phyloP scores from a whole-genome alignment of 2,888 invertebrate genomes.

The Emmelina monodactyla region DNA sequence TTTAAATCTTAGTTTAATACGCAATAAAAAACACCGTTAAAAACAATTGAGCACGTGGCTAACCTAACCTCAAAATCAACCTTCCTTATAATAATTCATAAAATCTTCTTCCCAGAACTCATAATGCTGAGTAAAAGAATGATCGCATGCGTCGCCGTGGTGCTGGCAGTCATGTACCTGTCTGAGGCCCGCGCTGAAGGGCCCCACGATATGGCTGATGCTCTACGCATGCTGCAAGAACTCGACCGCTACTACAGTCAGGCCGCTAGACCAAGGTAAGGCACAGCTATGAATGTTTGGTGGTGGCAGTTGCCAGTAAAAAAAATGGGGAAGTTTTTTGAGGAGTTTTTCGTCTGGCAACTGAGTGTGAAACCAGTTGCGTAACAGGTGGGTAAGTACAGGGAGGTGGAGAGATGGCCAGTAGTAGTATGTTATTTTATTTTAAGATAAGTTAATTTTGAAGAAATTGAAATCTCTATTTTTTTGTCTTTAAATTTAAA shows the following conservation, averaged over 20 bases:
- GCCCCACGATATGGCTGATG: slow-evolving; percentile 70
- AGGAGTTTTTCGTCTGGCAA: too few relatives aligned
- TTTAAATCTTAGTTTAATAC: too few relatives aligned
- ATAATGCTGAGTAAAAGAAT: slow-evolving; percentile 54
- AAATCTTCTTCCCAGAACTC: slow-evolving; percentile 17
- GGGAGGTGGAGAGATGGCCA: too few relatives aligned
- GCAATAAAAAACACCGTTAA: neutral
- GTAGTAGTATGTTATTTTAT: too few relatives aligned
- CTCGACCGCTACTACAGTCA: slow-evolving; percentile 73
- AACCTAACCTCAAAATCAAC: neutral
- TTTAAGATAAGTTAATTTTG: too few relatives aligned
- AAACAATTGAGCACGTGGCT: neutral
- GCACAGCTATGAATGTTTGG: too few relatives aligned
- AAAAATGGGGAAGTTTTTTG: too few relatives aligned
- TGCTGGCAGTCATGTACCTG: slow-evolving; percentile 39
- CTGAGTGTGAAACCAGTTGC: too few relatives aligned
- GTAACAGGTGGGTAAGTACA: too few relatives aligned
- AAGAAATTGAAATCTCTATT: too few relatives aligned
- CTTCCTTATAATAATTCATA: neutral
- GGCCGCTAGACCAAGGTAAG: slow-evolving; percentile 72
- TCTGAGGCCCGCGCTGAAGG: slow-evolving; percentile 54
- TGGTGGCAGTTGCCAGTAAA: too few relatives aligned
- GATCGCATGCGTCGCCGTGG: slow-evolving; percentile 35
- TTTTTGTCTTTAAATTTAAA: too few relatives aligned
- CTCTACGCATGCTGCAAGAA: slow-evolving; percentile 71